phyloP scores from a whole-genome alignment of 2,113 vertebrate species.

The Romanogobio albipinnatus region DNA sequence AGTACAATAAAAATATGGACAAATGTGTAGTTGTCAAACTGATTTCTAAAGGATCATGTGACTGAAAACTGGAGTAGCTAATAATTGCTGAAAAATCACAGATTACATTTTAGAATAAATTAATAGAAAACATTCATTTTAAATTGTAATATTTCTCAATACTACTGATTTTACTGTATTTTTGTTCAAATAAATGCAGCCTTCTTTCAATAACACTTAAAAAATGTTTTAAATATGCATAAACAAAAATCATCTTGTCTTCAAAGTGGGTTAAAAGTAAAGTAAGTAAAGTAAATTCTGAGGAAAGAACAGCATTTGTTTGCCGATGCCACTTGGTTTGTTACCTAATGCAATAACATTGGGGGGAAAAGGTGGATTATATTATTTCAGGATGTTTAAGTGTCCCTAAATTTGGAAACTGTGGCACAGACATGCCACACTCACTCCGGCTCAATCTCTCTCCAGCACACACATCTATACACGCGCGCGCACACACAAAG shows the following conservation, averaged over 20 bases:
- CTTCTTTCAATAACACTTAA: background rate
- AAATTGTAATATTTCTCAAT: background rate
- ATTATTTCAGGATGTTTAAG: background rate
- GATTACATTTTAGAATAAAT: background rate
- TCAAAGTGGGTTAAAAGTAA: background rate
- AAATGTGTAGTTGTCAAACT: background rate
- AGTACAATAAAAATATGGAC: background rate
- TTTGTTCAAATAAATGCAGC: background rate
- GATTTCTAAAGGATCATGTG: background rate
- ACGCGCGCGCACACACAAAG: conserved; percentile 46
- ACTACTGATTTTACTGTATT: background rate
- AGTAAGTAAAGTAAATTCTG: background rate
- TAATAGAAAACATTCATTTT: background rate
- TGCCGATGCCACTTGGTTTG: background rate
- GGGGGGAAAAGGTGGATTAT: background rate
- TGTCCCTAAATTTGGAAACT: background rate
- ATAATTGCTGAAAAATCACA: no score
- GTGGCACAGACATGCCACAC: conserved; percentile 32
- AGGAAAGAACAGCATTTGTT: background rate
- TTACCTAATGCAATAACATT: background rate
- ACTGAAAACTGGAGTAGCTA: background rate
- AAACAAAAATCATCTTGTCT: no score
- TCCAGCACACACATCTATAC: conserved; percentile 40
- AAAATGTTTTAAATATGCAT: background rate
- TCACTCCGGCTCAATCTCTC: conserved; percentile 27